Conservation (phyloP, 2,888 invertebrate genomes). For the Rhagonycha fulva region DNA sequence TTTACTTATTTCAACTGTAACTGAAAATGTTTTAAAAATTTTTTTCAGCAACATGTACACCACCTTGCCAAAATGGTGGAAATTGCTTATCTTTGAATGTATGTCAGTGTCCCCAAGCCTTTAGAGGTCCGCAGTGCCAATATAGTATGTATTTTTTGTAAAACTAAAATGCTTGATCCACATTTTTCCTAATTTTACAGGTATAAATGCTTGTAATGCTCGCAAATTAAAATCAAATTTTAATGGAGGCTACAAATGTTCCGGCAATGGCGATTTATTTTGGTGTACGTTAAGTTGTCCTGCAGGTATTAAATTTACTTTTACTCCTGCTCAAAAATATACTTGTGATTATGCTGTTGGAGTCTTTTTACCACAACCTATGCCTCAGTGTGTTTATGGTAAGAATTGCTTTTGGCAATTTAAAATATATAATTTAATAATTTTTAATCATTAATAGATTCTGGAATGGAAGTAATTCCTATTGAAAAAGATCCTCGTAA, state of each 20-base stretch:
- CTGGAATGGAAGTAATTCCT: conserved; percentile 38
- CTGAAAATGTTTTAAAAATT: background rate
- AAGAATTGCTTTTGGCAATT: conserved; percentile 37
- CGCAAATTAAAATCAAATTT: conserved; percentile 64
- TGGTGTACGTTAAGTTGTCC: conserved; percentile 73
- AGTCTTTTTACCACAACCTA: conserved; percentile 66
- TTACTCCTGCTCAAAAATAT: conserved; percentile 64
- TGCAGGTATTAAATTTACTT: conserved; percentile 64
- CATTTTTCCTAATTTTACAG: conserved; percentile 51
- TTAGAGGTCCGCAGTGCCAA: conserved; percentile 74
- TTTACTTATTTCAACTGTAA: background rate
- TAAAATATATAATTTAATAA: background rate
- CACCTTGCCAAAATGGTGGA: conserved; percentile 80
- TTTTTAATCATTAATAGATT: conserved; percentile 34
- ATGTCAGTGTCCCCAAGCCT: conserved; percentile 77
- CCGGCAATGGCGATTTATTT: conserved; percentile 63
- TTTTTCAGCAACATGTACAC: conserved; percentile 64
- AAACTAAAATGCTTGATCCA: background rate
- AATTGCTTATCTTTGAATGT: conserved; percentile 76
- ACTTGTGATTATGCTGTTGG: conserved; percentile 70
- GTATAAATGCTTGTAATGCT: conserved; percentile 62
- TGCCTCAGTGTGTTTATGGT: conserved; percentile 76
- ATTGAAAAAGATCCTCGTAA: conserved; percentile 27
- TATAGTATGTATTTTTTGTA: conserved; percentile 58
- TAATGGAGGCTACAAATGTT: conserved; percentile 78